These are phyloP conservation scores for Neoitamus cyanurus DNA, from an alignment of 2,888 invertebrate genomes.

Conservation along the genomic window DNA sequence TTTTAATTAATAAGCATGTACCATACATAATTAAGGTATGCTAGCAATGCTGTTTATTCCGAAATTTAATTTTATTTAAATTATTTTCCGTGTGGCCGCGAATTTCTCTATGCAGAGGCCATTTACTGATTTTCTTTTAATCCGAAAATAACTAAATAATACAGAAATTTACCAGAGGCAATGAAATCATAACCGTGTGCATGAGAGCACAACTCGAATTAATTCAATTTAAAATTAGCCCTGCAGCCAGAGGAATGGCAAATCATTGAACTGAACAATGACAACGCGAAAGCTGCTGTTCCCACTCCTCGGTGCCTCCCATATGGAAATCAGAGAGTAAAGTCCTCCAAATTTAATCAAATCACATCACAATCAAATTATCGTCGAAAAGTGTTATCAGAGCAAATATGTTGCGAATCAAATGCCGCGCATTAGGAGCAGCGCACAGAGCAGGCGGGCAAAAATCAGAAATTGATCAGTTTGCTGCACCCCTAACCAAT, in stretches of 20 bases:
- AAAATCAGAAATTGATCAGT: conserved; percentile 26
- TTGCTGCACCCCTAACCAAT: conserved; percentile 34
- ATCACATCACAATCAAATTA: background rate
- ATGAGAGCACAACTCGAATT: background rate
- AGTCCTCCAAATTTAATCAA: background rate
- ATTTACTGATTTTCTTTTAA: background rate
- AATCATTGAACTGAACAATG: background rate
- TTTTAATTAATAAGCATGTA: too few species aligned
- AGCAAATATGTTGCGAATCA: background rate
- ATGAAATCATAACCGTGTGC: background rate
- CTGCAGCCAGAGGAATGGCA: background rate
- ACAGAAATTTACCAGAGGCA: background rate
- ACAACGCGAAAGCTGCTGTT: background rate
- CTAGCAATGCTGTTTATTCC: background rate
- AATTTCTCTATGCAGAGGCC: background rate
- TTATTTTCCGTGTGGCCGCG: background rate
- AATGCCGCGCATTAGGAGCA: background rate
- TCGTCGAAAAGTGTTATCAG: background rate
- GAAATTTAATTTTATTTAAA: background rate
- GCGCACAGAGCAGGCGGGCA: background rate
- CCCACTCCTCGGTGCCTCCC: background rate
- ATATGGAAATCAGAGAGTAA: background rate
- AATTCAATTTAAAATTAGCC: background rate
- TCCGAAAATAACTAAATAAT: background rate
- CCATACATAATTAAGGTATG: too few species aligned